Percentiles rank a stretch among this genome's conserved stretches.
Evolutionary conservation across 2,888 invertebrate genomes (phyloP).

Genomic region (Harpalus rufipes): DNA sequence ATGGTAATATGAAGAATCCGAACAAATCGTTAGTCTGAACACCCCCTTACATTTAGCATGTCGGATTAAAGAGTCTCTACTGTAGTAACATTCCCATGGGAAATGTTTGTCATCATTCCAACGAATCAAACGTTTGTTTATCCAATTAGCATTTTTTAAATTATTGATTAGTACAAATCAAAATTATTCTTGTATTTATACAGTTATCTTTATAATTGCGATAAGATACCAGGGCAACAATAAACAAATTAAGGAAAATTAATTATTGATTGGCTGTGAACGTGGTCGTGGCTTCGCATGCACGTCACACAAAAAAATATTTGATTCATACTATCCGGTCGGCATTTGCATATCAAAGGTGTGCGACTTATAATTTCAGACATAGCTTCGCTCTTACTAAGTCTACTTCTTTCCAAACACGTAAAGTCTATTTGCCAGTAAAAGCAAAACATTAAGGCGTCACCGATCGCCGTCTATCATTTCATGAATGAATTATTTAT

Average conservation of each 20-base stretch:
- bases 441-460: conserved; percentile 20
- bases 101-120: background rate
- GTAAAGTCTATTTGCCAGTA: conserved; percentile 2
- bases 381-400: conserved; percentile 29
- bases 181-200: conserved; percentile 46
- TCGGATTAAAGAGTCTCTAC: too few relatives aligned
- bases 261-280: conserved; percentile 36
- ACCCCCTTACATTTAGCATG: too few relatives aligned
- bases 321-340: conserved; percentile 60
- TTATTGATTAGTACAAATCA: conserved; percentile 33
- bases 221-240: conserved; percentile 45
- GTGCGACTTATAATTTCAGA: conserved; percentile 52
- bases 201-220: conserved; percentile 48
- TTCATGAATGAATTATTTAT: conserved; percentile 60
- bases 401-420: conserved; percentile 2
- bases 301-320: conserved; percentile 39
- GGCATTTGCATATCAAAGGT: conserved; percentile 63
- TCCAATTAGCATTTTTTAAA: conserved; percentile 10
- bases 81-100: background rate
- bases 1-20: too few relatives aligned
- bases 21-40: too few relatives aligned
- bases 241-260: conserved; percentile 56
- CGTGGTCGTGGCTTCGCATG: conserved; percentile 22
- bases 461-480: conserved; percentile 13
- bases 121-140: conserved; percentile 5